Evolutionary conservation across 2,797 vertebrate genomes (phyloP).

Genomic region (Neoniphon sammara): DNA sequence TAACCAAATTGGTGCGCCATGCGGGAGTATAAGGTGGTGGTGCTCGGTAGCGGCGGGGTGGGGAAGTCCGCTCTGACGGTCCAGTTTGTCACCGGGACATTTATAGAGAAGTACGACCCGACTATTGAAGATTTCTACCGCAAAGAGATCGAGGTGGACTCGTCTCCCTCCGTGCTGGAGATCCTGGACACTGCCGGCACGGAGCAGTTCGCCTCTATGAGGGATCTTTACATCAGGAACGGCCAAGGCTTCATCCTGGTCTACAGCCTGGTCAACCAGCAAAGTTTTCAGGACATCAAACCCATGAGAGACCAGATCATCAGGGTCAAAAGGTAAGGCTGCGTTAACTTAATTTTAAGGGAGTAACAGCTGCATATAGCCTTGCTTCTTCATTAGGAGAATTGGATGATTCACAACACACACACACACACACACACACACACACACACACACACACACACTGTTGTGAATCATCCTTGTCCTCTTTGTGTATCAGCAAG

Average conservation of each 20-base stretch:
- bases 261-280: constrained; percentile 96
- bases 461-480: background rate
- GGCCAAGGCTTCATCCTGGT: constrained; percentile 96
- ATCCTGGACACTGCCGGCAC: constrained; percentile 96
- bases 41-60: constrained; percentile 93
- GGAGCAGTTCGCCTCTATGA: constrained; percentile 96
- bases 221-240: constrained; percentile 96
- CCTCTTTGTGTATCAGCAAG: background rate
- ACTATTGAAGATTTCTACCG: constrained; percentile 92
- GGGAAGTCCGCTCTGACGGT: constrained; percentile 95
- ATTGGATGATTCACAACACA: no score
- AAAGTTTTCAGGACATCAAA: constrained; percentile 96
- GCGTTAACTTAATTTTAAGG: no score
- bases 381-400: no score
- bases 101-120: constrained; percentile 98
- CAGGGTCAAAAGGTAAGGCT: constrained; percentile 90
- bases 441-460: no score
- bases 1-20: constrained; percentile 66
- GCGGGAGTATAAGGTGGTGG: constrained; percentile 98
- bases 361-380: background rate
- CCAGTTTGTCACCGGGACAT: constrained; percentile 95
- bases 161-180: constrained; percentile 94
- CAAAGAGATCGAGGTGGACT: constrained; percentile 98
- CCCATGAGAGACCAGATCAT: constrained; percentile 98
- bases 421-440: no score